Conservation (phyloP, 2,113 vertebrate species). For the Corvus hawaiiensis region DNA sequence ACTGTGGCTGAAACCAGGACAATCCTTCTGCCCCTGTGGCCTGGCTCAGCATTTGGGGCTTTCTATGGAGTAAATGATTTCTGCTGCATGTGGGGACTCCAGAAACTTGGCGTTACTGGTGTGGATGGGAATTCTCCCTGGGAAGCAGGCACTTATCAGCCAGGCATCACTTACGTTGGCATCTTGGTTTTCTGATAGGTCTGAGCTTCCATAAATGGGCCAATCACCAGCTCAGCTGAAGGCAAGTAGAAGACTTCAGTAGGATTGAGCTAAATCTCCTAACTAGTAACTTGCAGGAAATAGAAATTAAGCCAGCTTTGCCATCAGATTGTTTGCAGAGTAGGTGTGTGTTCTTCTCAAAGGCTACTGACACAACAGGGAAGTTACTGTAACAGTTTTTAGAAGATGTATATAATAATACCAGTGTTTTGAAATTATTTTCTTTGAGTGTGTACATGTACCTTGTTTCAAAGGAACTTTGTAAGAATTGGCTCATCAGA, state of each 20-base stretch:
- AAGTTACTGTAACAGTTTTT: not conserved
- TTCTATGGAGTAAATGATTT: not conserved
- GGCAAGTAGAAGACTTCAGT: not conserved
- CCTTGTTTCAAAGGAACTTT: not conserved
- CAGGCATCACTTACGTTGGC: accelerated
- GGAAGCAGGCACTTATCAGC: not conserved
- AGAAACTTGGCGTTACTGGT: not conserved
- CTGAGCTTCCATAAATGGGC: not conserved
- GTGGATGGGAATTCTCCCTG: not conserved
- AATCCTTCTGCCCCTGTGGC: not conserved
- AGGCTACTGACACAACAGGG: not conserved
- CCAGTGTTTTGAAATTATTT: not conserved
- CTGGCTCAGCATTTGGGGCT: not conserved
- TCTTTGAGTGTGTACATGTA: not conserved
- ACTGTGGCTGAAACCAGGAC: not conserved
- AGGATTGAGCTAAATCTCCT: not conserved
- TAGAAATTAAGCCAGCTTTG: not conserved
- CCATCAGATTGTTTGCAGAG: not conserved
- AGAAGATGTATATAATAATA: not conserved
- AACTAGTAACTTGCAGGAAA: not conserved
- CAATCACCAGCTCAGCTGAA: not conserved
- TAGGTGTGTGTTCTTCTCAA: not conserved
- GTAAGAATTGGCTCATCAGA: not conserved
- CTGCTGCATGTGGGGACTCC: not conserved
- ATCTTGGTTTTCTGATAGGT: not conserved